Percentiles rank a stretch among this genome's conserved stretches.
These are phyloP conservation scores for Botrylloides violaceus DNA, from an alignment of 23 tunicate species.

Conservation along the genomic window DNA sequence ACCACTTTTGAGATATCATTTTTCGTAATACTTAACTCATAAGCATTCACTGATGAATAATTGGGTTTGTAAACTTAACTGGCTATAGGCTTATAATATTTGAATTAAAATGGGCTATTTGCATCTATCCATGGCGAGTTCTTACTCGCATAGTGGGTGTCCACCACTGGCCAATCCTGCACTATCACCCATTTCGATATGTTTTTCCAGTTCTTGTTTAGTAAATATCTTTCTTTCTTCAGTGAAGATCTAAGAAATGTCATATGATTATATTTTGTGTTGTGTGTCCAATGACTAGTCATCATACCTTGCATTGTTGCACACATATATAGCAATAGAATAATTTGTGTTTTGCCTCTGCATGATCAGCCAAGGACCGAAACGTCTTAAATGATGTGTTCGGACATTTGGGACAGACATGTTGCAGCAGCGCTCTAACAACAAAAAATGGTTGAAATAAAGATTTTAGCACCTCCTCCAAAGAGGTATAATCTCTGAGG, in stretches of 20 bases:
- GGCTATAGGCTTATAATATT: neutral
- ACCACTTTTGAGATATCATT: too few species aligned
- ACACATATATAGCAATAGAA: slow-evolving; percentile 58
- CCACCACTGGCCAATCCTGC: slow-evolving; percentile 26
- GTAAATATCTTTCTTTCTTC: slow-evolving; percentile 46
- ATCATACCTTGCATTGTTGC: slow-evolving; percentile 60
- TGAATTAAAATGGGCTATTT: neutral
- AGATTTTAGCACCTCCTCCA: too few species aligned
- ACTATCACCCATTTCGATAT: slow-evolving; percentile 44
- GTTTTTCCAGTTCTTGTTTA: slow-evolving; percentile 28
- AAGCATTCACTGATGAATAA: too few species aligned
- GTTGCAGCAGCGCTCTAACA: slow-evolving; percentile 32
- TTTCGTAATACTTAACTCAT: too few species aligned
- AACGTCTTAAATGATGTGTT: slow-evolving; percentile 25
- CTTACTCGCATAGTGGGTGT: slow-evolving; percentile 44
- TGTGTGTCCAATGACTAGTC: neutral
- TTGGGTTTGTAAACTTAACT: neutral
- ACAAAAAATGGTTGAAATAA: too few species aligned
- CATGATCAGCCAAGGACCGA: slow-evolving; percentile 25
- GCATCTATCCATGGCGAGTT: neutral
- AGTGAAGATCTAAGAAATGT: slow-evolving; percentile 36
- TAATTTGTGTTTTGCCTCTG: slow-evolving; percentile 43
- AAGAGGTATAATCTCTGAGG: too few species aligned
- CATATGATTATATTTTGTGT: neutral
- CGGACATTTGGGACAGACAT: slow-evolving; percentile 23